Base-by-base conservation (phyloP, 2,113 vertebrate species). In the Excalfactoria chinensis region DNA sequence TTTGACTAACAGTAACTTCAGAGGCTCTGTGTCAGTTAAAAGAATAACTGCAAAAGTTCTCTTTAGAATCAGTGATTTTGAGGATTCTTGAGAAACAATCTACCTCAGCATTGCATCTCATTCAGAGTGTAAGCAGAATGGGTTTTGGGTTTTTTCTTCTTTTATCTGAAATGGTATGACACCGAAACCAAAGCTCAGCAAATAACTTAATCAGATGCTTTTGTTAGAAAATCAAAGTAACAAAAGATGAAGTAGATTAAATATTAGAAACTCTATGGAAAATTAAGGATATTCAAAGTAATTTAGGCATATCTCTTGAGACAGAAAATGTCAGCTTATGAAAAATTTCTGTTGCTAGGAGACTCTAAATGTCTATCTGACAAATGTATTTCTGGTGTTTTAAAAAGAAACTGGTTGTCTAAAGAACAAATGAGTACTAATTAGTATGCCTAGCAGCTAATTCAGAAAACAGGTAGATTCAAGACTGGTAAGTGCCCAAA, bases 241-340 rank as follows among this genome's bases (percentile, higher is more conserved):
- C 84, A 93, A 92, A 92, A 90, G 92, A 64, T 48, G 9, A 84
- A 35, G 86, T n/a, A 90, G 92, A 96, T 95, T 96, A 90, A 77
- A 92, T 93, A 93, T 93, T 68, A 94, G 70, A 93, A 86, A 71
- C 32, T 75, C 56, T 32, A 41, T 48, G 37, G 80, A 84, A 94
- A 96, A 93, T 91, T 88, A 94, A 86, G 85, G 60, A 82, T 89
- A 90, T 95, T 96, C 71, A 94, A 88, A 89, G 46, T 73, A 94
- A 95, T 91, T 92, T 86, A 80, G 76, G 86, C 73, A 89, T 40
- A 78, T 51, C 77, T 70, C 79, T 81, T 56, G 53, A 92, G 73
- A 93, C 41, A 69, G 46, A 58, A 96, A 95, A 90, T 69, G 73
- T 82, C 88, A 86, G 69, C 35, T 88, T 58, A 90, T 77, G 68